Percentiles rank a stretch among this genome's conserved stretches.
These are phyloP conservation scores for Nanorana parkeri DNA, from an alignment of 2,113 vertebrate genomes.

Conservation along the genomic window DNA sequence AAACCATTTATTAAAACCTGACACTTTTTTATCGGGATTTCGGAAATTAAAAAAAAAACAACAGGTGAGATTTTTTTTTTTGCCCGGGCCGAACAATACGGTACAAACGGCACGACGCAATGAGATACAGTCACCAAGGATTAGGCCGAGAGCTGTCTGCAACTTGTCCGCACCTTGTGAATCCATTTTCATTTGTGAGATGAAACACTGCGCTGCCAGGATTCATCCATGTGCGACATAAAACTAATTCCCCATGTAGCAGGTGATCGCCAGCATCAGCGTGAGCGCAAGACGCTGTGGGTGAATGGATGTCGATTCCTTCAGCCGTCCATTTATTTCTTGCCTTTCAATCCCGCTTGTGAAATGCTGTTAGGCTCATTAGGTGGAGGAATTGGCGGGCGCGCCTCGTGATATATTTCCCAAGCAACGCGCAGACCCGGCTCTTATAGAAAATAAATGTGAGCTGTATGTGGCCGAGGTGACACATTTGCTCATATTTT, in stretches of 20 bases:
- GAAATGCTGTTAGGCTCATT: constrained; percentile 43
- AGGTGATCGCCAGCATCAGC: constrained; percentile 44
- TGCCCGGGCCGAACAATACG: neutral
- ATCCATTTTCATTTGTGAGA: constrained; percentile 50
- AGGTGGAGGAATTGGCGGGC: constrained; percentile 38
- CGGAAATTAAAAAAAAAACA: neutral
- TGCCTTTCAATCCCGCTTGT: constrained; percentile 41
- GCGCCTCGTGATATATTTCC: constrained; percentile 35
- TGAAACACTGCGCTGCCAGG: constrained; percentile 29
- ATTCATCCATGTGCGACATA: constrained; percentile 43
- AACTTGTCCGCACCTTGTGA: neutral
- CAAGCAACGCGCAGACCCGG: neutral
- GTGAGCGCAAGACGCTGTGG: constrained; percentile 37
- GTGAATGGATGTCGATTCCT: constrained; percentile 51
- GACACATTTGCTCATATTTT: neutral
- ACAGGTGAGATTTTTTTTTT: too few relatives aligned
- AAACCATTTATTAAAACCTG: neutral
- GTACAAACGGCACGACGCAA: neutral
- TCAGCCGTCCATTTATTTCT: constrained; percentile 49
- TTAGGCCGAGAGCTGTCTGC: neutral
- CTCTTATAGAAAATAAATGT: constrained; percentile 38
- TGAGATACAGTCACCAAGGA: neutral
- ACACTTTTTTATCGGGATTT: neutral
- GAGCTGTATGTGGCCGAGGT: constrained; percentile 11
- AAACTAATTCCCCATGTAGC: constrained; percentile 54